A percentile compares a stretch with the other conserved stretches of the same genome.
Evolutionary conservation across 2,888 invertebrate genomes (phyloP).

Genomic region (Argyresthia goedartella): DNA sequence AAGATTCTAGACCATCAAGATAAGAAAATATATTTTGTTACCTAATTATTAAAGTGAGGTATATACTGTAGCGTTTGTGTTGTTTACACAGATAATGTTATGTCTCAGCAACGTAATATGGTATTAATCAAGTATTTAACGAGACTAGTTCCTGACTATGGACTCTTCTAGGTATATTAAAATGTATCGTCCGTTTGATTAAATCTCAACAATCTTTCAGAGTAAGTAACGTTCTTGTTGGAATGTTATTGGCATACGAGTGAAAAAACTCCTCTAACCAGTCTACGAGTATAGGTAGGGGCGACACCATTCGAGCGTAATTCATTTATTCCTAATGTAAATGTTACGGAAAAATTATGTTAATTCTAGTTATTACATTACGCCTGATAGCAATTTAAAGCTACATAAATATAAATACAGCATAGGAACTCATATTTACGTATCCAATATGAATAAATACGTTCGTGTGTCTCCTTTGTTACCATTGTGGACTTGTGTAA

Average conservation of each 20-base stretch:
- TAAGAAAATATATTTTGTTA: too few species aligned
- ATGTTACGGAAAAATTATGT: constrained; percentile 66
- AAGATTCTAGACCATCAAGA: too few species aligned
- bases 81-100: too few species aligned
- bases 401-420: constrained; percentile 49
- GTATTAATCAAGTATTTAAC: too few species aligned
- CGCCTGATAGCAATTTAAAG: constrained; percentile 50
- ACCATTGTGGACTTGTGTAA: constrained; percentile 22
- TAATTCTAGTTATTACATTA: constrained; percentile 64
- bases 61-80: too few species aligned
- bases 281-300: constrained; percentile 13
- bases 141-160: too few species aligned
- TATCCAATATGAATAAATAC: constrained; percentile 26
- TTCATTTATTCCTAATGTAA: constrained; percentile 63
- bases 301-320: constrained; percentile 32
- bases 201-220: too few species aligned
- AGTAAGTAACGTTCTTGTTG: too few species aligned
- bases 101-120: too few species aligned
- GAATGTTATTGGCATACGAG: background rate
- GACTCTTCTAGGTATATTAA: too few species aligned
- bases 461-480: constrained; percentile 15
- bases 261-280: constrained; percentile 2
- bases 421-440: constrained; percentile 31
- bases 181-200: too few species aligned
- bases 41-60: too few species aligned